Conservation (phyloP, 2,113 vertebrate species). For the Smithornis capensis region DNA sequence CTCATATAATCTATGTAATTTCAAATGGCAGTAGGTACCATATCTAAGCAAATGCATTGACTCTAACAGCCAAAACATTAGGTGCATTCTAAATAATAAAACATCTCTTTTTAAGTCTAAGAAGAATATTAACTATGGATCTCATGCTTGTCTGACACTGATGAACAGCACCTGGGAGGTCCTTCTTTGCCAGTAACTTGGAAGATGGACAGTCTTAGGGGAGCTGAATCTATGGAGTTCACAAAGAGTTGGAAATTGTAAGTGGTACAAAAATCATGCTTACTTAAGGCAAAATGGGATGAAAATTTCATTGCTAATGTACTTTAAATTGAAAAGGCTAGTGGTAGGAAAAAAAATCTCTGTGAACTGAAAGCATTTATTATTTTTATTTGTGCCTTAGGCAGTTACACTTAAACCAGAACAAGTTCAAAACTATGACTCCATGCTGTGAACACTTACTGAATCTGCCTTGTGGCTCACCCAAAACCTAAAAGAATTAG, state of each 20-base stretch:
- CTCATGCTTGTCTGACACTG: background rate
- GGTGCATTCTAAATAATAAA: background rate
- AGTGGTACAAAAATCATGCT: background rate
- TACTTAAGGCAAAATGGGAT: background rate
- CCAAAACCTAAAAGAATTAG: background rate
- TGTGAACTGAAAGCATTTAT: background rate
- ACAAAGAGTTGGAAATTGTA: background rate
- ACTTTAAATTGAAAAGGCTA: background rate
- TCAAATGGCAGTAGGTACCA: background rate
- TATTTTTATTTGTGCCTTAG: background rate
- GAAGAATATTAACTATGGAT: background rate
- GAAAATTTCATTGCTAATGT: background rate
- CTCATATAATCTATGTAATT: background rate
- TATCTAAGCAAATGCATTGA: background rate
- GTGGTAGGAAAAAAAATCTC: background rate
- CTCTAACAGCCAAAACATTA: background rate
- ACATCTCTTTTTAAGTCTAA: background rate
- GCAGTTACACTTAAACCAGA: background rate
- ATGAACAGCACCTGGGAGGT: background rate
- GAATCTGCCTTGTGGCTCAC: background rate
- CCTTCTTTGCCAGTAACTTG: background rate
- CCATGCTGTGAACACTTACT: background rate
- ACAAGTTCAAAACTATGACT: background rate
- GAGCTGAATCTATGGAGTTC: background rate
- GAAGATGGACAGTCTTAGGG: background rate